A percentile compares a stretch with the other conserved stretches of the same genome.
Conservation (phyloP, 2,113 vertebrate genomes). For the Oreamnos americanus region DNA sequence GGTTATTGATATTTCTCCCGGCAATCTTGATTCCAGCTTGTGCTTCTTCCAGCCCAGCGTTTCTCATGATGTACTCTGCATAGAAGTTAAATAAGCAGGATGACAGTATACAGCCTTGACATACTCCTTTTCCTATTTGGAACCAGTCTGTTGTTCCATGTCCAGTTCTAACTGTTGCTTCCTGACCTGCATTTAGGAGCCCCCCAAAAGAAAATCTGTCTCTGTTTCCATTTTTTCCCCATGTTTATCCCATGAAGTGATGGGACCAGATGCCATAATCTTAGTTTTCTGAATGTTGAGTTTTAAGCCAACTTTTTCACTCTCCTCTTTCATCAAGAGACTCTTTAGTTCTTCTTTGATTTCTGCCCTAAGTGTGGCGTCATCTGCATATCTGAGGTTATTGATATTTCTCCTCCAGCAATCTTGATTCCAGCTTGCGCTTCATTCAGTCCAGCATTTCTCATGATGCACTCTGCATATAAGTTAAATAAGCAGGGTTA, state of each 20-base stretch:
- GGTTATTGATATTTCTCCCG: too few relatives aligned
- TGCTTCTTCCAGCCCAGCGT: too few relatives aligned
- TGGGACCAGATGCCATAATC: not conserved
- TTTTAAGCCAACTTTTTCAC: not conserved
- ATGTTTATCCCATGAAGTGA: not conserved
- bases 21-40: too few relatives aligned
- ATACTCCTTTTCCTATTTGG: too few relatives aligned
- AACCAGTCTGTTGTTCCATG: too few relatives aligned
- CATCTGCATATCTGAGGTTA: not conserved
- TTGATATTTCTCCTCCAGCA: not conserved
- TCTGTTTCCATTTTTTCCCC: not conserved
- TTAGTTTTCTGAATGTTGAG: not conserved
- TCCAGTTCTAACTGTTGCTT: too few relatives aligned
- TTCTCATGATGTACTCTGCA: too few relatives aligned
- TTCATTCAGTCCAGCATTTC: not conserved
- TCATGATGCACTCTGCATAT: not conserved
- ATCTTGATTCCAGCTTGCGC: not conserved
- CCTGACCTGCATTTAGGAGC: not conserved
- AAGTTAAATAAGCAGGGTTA: not conserved
- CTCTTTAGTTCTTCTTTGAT: not conserved
- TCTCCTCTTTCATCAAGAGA: not conserved
- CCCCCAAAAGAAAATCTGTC: not conserved
- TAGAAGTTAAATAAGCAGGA: too few relatives aligned
- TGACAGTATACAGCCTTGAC: too few relatives aligned
- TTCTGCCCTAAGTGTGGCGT: not conserved